Evolutionary conservation across 1,140 invertebrate species (phyloP).

Genomic region (Spodoptera litura): DNA sequence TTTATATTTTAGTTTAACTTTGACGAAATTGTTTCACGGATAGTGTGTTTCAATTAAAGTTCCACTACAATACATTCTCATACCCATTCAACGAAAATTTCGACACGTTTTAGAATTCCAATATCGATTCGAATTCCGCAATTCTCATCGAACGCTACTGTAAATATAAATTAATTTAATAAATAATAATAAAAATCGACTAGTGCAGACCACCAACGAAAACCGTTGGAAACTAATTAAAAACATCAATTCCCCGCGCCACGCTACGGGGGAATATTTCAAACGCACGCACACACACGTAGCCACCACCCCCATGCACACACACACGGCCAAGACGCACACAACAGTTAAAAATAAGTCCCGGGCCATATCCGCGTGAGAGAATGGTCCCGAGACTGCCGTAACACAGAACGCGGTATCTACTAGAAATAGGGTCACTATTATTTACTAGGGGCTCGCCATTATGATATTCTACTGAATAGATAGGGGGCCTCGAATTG

Average conservation of each 20-base stretch:
- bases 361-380: constrained; percentile 74
- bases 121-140: constrained; percentile 11
- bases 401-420: constrained; percentile 52
- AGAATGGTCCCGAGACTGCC: constrained; percentile 61
- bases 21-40: constrained; percentile 73
- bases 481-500: background rate
- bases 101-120: background rate
- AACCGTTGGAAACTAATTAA: constrained; percentile 83
- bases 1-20: constrained; percentile 72
- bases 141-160: background rate
- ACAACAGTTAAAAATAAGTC: constrained; percentile 76
- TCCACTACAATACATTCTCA: constrained; percentile 35
- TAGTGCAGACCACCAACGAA: constrained; percentile 73
- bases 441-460: constrained; percentile 38
- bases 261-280: constrained; percentile 76
- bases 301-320: constrained; percentile 61
- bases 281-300: constrained; percentile 71
- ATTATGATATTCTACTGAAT: constrained; percentile 16
- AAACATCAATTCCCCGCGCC: constrained; percentile 81
- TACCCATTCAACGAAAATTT: background rate
- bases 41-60: constrained; percentile 76
- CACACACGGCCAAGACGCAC: constrained; percentile 63
- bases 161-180: constrained; percentile 56
- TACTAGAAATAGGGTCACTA: constrained; percentile 27
- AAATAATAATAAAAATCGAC: constrained; percentile 66